phyloP scores from a whole-genome alignment of 2,797 vertebrate genomes.

The Hippocampus kuda region DNA sequence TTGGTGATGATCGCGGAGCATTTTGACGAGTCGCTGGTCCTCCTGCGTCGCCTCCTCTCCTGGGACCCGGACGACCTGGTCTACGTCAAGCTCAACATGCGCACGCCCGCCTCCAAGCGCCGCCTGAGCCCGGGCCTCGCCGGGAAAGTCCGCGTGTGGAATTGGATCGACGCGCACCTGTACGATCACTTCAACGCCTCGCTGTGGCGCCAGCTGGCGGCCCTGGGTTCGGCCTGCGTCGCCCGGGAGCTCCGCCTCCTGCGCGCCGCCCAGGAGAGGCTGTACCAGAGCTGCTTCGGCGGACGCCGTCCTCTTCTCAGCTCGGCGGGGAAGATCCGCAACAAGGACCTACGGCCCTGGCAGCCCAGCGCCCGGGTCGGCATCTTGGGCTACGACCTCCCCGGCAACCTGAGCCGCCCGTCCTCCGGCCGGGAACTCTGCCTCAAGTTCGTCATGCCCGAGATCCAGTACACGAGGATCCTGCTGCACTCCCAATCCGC shows the following conservation, averaged over 20 bases:
- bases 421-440: constrained; percentile 34
- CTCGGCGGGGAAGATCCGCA: constrained; percentile 68
- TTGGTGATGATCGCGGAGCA: constrained; percentile 82
- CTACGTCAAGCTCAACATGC: constrained; percentile 79
- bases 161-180: constrained; percentile 69
- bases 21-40: constrained; percentile 80
- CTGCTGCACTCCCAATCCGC: constrained; percentile 70
- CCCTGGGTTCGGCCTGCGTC: constrained; percentile 65
- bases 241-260: constrained; percentile 69
- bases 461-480: constrained; percentile 71
- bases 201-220: constrained; percentile 70
- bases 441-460: constrained; percentile 77
- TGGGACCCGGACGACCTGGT: constrained; percentile 81
- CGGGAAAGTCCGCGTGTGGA: constrained; percentile 71
- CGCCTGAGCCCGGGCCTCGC: constrained; percentile 58
- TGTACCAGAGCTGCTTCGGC: constrained; percentile 70
- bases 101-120: constrained; percentile 64
- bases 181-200: constrained; percentile 80
- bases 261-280: constrained; percentile 62
- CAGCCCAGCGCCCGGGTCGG: constrained; percentile 75
- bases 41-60: constrained; percentile 73
- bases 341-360: constrained; percentile 81
- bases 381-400: constrained; percentile 80
- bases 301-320: constrained; percentile 59
- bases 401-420: constrained; percentile 37